Conservation (phyloP, 1,140 invertebrate genomes). For the Drosophila nigromelanica region DNA sequence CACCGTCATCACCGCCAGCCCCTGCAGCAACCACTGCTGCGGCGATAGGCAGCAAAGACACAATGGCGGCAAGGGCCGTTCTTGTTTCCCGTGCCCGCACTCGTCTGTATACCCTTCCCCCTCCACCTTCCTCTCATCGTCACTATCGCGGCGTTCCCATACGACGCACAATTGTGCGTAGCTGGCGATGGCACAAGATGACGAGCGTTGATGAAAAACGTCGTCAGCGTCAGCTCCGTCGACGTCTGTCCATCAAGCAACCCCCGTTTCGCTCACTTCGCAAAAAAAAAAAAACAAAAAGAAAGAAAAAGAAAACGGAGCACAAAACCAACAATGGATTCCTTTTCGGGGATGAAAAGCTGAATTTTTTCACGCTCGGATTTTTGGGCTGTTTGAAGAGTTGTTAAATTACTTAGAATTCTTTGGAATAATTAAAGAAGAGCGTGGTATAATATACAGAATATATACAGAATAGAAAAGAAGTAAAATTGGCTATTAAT, state of each 20-base stretch:
- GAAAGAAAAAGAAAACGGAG: conserved; percentile 35
- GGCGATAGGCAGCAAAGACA: conserved; percentile 40
- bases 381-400: conserved; percentile 48
- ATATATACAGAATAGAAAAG: no score
- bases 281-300: conserved; percentile 20
- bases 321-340: conserved; percentile 71
- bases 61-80: conserved; percentile 50
- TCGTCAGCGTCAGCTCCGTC: conserved; percentile 49
- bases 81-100: conserved; percentile 13
- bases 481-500: no score
- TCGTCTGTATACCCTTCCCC: background rate
- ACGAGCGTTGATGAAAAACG: conserved; percentile 81
- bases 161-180: conserved; percentile 54
- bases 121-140: background rate
- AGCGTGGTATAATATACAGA: no score
- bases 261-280: conserved; percentile 60
- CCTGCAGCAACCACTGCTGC: conserved; percentile 37
- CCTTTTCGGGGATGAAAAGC: conserved; percentile 74
- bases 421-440: background rate
- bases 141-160: conserved; percentile 28
- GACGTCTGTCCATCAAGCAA: conserved; percentile 80
- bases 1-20: conserved; percentile 39
- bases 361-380: conserved; percentile 64
- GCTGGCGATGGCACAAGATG: conserved; percentile 78
- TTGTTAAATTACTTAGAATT: conserved; percentile 15